Base-by-base conservation (phyloP, 2,113 vertebrate species). In the Tetrao urogallus region DNA sequence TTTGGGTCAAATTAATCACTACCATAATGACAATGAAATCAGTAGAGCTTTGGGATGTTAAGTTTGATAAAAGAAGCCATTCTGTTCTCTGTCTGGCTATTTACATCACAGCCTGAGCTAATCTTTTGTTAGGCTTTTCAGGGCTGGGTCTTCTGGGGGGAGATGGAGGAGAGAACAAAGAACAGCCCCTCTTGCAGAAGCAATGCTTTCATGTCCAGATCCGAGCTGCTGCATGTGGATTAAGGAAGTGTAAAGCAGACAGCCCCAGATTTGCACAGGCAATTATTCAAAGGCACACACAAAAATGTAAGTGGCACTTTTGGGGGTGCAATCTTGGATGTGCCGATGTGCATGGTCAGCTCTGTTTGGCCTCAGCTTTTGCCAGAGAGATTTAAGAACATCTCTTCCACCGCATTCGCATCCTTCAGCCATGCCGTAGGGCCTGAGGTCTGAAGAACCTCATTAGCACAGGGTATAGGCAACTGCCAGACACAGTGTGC, bases 1-100 rank as follows among this genome's bases (percentile, higher is more conserved):
- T 86, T 80, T 76, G 82, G 94, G 96, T 94, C 94, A 95, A 93
- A 97, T 97, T 96, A 95, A 96, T 95, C 94, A 95, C 91, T 83
- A 81, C 88, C 77, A 81, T 96, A 96, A 97, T 86, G 93, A 92
- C 94, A 95, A 88, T 83, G 96, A 94, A 96, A 94, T 95, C 95
- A 96, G 94, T 84, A 96, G 94, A 95, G 95, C 96, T 94, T 96
- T 96, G 86, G 95, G 89, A 94, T 94, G 92, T 95, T 92, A 95
- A 90, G 94, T 94, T 89, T 75, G 92, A 95, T 90, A 94, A 96
- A 96, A 96, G 89, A 89, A 95, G 89, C 77, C 90, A 73, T 90
- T 96, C 86, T 96, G 81, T 96, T 92, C 94, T 54, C 86, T 92
- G 82, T 71, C 92, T 92, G 90, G 52, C 89, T 94, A 47, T 92